Conservation (phyloP, 2,797 vertebrate species). For the Sebastes trivittatus region DNA sequence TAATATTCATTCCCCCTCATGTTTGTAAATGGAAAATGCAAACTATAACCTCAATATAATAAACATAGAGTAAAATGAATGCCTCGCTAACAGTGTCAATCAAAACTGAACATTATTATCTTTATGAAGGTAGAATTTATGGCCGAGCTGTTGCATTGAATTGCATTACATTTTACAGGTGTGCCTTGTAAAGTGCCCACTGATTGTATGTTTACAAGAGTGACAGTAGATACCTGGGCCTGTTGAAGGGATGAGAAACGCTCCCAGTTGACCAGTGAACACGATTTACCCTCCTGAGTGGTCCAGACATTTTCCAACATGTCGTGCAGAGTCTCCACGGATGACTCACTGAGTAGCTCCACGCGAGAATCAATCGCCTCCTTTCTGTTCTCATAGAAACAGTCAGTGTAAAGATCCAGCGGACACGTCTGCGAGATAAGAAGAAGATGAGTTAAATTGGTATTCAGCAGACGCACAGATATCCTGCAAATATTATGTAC, state of each 20-base stretch:
- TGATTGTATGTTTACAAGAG: background rate
- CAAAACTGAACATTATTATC: background rate
- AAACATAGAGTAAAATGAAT: background rate
- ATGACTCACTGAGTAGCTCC: conserved; percentile 79
- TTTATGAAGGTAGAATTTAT: background rate
- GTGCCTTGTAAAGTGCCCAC: background rate
- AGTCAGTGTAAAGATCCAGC: conserved; percentile 92
- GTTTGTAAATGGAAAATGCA: background rate
- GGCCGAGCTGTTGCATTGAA: background rate
- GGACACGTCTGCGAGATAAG: conserved; percentile 83
- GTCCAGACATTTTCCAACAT: conserved; percentile 87
- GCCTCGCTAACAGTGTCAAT: background rate
- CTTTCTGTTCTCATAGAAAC: conserved; percentile 90
- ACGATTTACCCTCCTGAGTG: conserved; percentile 77
- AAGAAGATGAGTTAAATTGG: background rate
- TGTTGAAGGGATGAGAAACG: conserved; percentile 86
- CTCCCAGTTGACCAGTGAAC: conserved; percentile 90
- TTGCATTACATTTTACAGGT: background rate
- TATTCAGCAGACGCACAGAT: background rate
- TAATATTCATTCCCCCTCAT: background rate
- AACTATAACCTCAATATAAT: background rate
- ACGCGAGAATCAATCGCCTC: conserved; percentile 84
- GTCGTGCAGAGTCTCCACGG: conserved; percentile 78
- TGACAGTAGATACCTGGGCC: conserved; percentile 73
- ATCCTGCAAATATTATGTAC: background rate